Base-by-base conservation (phyloP, 2,888 invertebrate genomes). In the Coelopa pilipes region DNA sequence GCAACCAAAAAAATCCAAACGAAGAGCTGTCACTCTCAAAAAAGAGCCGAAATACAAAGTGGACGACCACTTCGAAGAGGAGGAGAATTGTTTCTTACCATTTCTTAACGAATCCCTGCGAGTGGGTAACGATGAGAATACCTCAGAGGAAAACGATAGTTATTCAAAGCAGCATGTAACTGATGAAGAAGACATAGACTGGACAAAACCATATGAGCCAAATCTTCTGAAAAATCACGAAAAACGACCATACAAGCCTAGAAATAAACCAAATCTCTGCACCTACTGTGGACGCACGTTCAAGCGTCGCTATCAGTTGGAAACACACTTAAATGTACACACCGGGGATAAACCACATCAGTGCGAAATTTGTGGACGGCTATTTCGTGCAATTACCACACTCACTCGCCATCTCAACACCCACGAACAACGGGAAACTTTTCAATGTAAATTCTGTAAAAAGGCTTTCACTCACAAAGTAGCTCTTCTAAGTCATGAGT, bases 321-420 rank as follows among this genome's bases (percentile, higher is more conserved):
- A 82, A 49, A 81, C 80, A 4, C 82, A 81, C 68, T 62, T 82
- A 0, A 81, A 82, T 67, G 80, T 82, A 34, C 82, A 82, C 57
- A 82, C 81, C 1, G 82, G 78, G 0, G 63, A 72, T 10, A 81
- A 81, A 70, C 82, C 81, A 2, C 79, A 81, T 72, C 82, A 82
- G 62, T 82, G 82, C 70, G 82, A 82, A 11, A 76, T 78, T 65
- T 82, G 82, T 53, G 82, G 82, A 19, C 78, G 79, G 10, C 79
- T 77, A 72, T 81, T 82, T 74, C 78, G 81, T 12, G 82, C 82
- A 15, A 74, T 79, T 1, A 81, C 79, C 47, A 82, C 82, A 11
- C 50, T 82, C 4, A 79, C 78, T 19, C 80, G 82, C 1, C 81
- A 82, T 53, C 55, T 80, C 19, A 81, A 75, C n/a, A 82, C 82